A percentile compares a stretch with the other conserved stretches of the same genome.
Evolutionary conservation across 2,797 vertebrate genomes (phyloP).

Genomic region (Lycodopsis pacificus): DNA sequence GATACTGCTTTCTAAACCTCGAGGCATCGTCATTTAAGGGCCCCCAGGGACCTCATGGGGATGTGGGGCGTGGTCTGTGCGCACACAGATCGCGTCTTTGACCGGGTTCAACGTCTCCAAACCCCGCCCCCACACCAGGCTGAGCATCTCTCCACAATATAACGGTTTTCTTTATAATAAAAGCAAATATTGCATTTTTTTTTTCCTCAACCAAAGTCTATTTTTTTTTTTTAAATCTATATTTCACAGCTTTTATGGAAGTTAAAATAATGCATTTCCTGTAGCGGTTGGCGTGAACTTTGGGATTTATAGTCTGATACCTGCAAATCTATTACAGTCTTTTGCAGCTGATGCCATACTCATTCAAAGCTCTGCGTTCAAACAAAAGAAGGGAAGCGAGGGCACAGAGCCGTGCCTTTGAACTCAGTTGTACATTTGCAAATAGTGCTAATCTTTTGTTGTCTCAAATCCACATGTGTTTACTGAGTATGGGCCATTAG

Average conservation of each 20-base stretch:
- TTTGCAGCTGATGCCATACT: constrained; percentile 8
- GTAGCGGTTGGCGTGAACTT: background rate
- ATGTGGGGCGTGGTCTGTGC: constrained; percentile 68
- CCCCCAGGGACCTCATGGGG: constrained; percentile 78
- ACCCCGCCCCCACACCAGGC: constrained; percentile 31
- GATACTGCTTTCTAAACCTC: constrained; percentile 17
- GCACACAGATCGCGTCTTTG: constrained; percentile 50
- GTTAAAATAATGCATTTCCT: background rate
- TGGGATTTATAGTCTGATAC: constrained; percentile 25
- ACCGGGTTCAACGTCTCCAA: constrained; percentile 27
- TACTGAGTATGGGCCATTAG: constrained; percentile 78
- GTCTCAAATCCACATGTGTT: constrained; percentile 84
- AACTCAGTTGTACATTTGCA: constrained; percentile 85
- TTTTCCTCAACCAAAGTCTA: background rate
- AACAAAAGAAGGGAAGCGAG: constrained; percentile 78
- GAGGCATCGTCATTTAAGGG: constrained; percentile 79
- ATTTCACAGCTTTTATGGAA: background rate
- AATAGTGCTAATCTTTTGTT: constrained; percentile 87
- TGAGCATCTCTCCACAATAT: background rate
- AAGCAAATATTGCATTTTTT: background rate
- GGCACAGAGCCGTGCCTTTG: constrained; percentile 72
- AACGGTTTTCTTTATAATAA: background rate
- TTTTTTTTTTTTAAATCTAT: background rate
- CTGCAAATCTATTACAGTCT: constrained; percentile 12
- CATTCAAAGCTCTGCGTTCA: constrained; percentile 52